Base-by-base conservation (phyloP, 30 jellyfish, hydroid and myxozoan species). In the Catostylus mosaicus region DNA sequence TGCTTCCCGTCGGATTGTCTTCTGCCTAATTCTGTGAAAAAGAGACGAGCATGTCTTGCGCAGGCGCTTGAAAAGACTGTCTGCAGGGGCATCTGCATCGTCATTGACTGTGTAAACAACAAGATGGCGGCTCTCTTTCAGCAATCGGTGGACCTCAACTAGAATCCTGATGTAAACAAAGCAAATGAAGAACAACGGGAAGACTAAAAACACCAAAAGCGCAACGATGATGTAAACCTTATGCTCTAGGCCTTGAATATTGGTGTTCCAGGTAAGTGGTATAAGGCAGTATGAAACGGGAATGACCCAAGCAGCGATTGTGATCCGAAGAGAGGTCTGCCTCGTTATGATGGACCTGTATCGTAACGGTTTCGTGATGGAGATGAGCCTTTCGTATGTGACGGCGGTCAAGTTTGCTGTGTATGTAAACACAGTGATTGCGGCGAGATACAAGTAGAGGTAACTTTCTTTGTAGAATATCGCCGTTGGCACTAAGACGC, bases 181-280 rank as follows among this genome's bases (percentile, higher is more conserved):
- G 78, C 88, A 43, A n/a, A 88, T 88, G 82, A 88, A 88, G 19
- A 90, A 64, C 62, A 90, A 60, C 50, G 97, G 97, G 50, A 78
- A 76, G 29, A 90, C 75, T 6, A 90, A 84, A 45, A 90, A 90
- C 27, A 90, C 78, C 33, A 63, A 84, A 79, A 90, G 32, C 10
- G 92, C 77, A 33, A 75, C 19, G 34, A 73, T 40, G 32, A 83
- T 45, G 86, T 76, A 90, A 27, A 90, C 47, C 47, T 70, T 37
- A 43, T 37, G 82, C 61, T 70, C 66, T 27, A 69, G 57, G 38
- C 81, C 29, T 6, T 12, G 40, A 1, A 38, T 51, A 38, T 69
- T 37, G 35, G 66, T 69, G 6, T 90, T 67, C 97, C 97, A 90
- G 19, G 78, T 40, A 35, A 84, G 27, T 7, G 97, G 97, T 16